Base-by-base conservation (phyloP, 2,113 vertebrate genomes). In the Nestor notabilis region DNA sequence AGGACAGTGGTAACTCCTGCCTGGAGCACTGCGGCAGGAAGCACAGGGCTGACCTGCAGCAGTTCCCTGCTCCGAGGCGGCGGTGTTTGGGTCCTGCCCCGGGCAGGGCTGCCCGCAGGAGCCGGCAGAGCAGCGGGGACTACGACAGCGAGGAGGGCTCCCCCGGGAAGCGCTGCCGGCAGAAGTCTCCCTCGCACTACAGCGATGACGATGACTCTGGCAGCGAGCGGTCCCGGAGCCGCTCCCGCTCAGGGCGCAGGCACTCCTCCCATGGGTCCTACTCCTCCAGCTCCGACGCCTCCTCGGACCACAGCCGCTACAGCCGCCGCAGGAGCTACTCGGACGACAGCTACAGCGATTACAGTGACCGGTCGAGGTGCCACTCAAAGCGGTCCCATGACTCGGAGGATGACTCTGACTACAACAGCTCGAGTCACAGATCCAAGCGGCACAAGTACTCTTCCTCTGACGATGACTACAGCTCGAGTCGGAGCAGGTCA, bases 291-390 rank as follows among this genome's bases (percentile, higher is more conserved):
- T 99, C 99, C 0, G 99, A 99, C 1, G 99, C 98, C 4, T 99
- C 99, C 74, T 99, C 99, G 0, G 99, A 98, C 7, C 98, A 97
- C 58, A 99, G 99, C 96, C 95, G 98, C 29, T 99, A 98, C 46
- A 99, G 99, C 96, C 98, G 97, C 39, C 98, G 97, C 29, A 98
- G 97, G 5, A 99, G 99, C 96, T 99, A 99, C 96, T 99, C 99
- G 0, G 99, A 98, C 0, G 98, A 99, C 83, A 99, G 99, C 96
- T 99, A 99, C 87, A 99, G 99, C 20, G 99, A 99, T 90, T 99
- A 99, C 93, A 99, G 99, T 19, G 98, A 98, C 25, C 98, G 95
- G 1, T 98, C 98, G 28, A 88, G 98, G 95, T 97, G 98, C 92
- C 98, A 46, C 79, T 99, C 99, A 6, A 99, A 99, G 88, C 98